A percentile compares a stretch with the other conserved stretches of the same genome.
Evolutionary conservation across 2,888 invertebrate genomes (phyloP).

Genomic region (Leucoma salicis): DNA sequence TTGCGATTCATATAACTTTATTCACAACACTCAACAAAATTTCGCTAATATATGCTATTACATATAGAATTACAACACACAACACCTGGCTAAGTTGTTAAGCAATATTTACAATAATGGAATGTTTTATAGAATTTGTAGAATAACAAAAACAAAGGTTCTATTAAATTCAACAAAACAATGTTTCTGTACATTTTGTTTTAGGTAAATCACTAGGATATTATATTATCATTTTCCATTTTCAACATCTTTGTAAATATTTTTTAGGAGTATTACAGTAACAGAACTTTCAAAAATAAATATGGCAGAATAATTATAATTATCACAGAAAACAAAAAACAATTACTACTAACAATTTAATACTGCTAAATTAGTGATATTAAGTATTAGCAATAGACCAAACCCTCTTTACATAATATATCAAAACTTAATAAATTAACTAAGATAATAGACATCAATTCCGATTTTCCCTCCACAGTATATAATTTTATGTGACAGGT

Average conservation of each 20-base stretch:
- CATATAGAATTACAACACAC: conserved; percentile 19
- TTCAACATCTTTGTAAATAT: conserved; percentile 6
- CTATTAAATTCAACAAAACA: no score
- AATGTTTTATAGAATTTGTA: conserved; percentile 17
- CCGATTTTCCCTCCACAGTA: conserved; percentile 12
- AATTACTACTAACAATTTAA: conserved; percentile 11
- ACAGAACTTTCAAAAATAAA: conserved; percentile 22
- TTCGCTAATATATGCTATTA: conserved; percentile 25
- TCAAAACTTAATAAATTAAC: background rate
- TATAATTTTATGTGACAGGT: conserved; percentile 22
- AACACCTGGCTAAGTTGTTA: conserved; percentile 12
- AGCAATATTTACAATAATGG: conserved; percentile 30
- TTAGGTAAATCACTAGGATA: no score
- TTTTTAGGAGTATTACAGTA: background rate
- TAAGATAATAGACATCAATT: background rate
- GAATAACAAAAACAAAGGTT: background rate
- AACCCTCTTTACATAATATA: background rate
- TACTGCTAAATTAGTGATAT: conserved; percentile 12
- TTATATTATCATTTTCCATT: no score
- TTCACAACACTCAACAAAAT: conserved; percentile 29
- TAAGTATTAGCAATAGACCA: background rate
- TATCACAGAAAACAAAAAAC: conserved; percentile 51
- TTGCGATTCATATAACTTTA: conserved; percentile 40
- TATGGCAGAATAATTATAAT: conserved; percentile 52
- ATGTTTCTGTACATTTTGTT: no score